Evolutionary conservation across 2,888 invertebrate genomes (phyloP).

Genomic region (Platerodrilus igneus): DNA sequence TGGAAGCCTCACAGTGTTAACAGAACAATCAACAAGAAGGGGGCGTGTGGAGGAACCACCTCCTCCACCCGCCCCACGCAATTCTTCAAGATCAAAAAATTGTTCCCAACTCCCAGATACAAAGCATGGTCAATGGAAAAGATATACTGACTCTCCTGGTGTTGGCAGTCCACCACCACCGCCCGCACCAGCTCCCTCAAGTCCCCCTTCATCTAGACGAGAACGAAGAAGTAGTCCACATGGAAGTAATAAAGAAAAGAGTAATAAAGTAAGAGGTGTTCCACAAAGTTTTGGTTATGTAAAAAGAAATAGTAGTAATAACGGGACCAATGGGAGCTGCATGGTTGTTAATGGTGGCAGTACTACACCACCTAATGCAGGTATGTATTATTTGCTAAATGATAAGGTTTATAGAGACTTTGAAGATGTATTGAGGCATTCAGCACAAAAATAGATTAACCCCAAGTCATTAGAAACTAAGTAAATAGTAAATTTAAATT

Average conservation of each 20-base stretch:
- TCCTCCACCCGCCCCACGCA: constrained; percentile 45
- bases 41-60: constrained; percentile 51
- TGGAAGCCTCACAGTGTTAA: constrained; percentile 53
- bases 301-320: constrained; percentile 61
- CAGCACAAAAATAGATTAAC: too few relatives aligned
- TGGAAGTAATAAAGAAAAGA: constrained; percentile 50
- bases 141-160: constrained; percentile 61
- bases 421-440: too few relatives aligned
- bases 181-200: constrained; percentile 52
- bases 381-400: constrained; percentile 11
- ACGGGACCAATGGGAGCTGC: constrained; percentile 38
- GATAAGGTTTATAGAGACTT: too few relatives aligned
- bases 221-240: constrained; percentile 47
- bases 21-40: constrained; percentile 55
- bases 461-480: too few relatives aligned
- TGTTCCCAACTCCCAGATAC: constrained; percentile 33
- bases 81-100: constrained; percentile 36
- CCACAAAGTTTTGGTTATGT: constrained; percentile 84
- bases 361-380: constrained; percentile 30
- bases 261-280: constrained; percentile 62
- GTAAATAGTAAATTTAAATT: too few relatives aligned
- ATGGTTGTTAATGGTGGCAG: constrained; percentile 49
- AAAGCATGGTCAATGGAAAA: constrained; percentile 55
- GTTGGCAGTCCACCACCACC: constrained; percentile 57
- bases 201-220: constrained; percentile 44